phyloP scores from a whole-genome alignment of 2,888 invertebrate genomes.

The Myathropa florea region DNA sequence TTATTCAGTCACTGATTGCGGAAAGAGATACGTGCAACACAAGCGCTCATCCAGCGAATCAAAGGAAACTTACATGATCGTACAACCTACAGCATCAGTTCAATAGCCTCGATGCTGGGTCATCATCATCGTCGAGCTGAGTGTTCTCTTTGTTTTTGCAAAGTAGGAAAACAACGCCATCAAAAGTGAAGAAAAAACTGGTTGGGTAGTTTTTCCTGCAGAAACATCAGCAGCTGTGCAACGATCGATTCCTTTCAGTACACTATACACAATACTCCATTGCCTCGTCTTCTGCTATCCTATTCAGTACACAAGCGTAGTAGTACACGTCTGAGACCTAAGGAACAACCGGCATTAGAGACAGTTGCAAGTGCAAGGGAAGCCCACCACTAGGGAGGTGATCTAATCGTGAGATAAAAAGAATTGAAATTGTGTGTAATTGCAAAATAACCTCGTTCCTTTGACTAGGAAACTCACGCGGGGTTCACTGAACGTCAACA shows the following conservation, averaged over 20 bases:
- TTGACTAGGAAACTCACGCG: conserved; percentile 50
- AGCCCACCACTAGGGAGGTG: conserved; percentile 40
- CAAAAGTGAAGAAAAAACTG: conserved; percentile 63
- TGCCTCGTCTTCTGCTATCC: conserved; percentile 17
- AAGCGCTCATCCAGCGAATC: conserved; percentile 33
- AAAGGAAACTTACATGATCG: conserved; percentile 39
- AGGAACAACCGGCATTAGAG: conserved; percentile 31
- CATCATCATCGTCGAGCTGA: conserved; percentile 50
- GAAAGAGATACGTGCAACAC: conserved; percentile 64
- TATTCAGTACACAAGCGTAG: conserved; percentile 38
- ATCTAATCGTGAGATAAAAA: conserved; percentile 67
- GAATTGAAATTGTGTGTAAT: conserved; percentile 58
- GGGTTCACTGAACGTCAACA: conserved; percentile 47
- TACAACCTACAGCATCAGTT: conserved; percentile 51
- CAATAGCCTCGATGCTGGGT: conserved; percentile 64
- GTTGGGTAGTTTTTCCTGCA: conserved; percentile 57
- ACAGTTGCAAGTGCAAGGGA: conserved; percentile 36
- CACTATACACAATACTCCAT: conserved; percentile 39
- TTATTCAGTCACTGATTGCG: conserved; percentile 58
- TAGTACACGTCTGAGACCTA: conserved; percentile 27
- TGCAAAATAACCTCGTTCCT: conserved; percentile 54
- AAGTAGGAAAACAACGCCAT: conserved; percentile 66
- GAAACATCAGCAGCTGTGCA: conserved; percentile 63
- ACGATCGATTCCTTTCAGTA: conserved; percentile 67
- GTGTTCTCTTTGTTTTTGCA: conserved; percentile 44